These are phyloP conservation scores for Pseudomyrmex flavicornis DNA, from an alignment of 1,140 invertebrate species.

Conservation along the genomic window DNA sequence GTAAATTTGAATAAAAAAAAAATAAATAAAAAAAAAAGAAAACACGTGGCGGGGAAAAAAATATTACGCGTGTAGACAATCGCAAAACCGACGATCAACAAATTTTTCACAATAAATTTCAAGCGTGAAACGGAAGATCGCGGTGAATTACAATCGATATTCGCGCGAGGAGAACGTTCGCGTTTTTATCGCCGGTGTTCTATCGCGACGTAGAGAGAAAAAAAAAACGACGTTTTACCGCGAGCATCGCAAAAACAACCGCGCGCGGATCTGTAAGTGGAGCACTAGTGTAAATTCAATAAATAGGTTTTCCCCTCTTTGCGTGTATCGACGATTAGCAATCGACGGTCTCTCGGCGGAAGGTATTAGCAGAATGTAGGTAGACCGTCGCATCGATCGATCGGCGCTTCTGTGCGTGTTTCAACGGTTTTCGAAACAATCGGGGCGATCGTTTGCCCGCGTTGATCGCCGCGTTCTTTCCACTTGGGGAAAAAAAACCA, in stretches of 20 bases:
- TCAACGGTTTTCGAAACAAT: conserved; percentile 1
- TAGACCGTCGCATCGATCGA: conserved; percentile 23
- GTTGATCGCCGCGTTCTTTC: not conserved
- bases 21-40: too few relatives aligned
- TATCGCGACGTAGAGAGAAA: too few relatives aligned
- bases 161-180: too few relatives aligned
- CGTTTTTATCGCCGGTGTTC: too few relatives aligned
- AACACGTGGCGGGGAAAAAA: too few relatives aligned
- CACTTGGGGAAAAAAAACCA: not conserved
- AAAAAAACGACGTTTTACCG: too few relatives aligned
- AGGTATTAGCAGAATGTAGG: not conserved
- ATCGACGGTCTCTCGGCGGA: not conserved
- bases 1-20: too few relatives aligned
- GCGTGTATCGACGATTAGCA: conserved; percentile 13
- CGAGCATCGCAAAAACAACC: not conserved
- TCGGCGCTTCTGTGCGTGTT: not conserved
- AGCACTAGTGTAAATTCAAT: conserved; percentile 49
- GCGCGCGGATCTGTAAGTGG: conserved; percentile 14
- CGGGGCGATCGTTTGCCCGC: conserved; percentile 3
- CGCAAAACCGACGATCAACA: too few relatives aligned
- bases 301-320: conserved; percentile 24
- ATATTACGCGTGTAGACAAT: too few relatives aligned
- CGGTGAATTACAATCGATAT: too few relatives aligned
- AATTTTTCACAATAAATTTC: too few relatives aligned
- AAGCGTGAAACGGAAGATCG: too few relatives aligned